Percentiles rank a stretch among this genome's conserved stretches.
Conservation (phyloP, 2,888 invertebrate genomes). For the Spicauda simplicius region DNA sequence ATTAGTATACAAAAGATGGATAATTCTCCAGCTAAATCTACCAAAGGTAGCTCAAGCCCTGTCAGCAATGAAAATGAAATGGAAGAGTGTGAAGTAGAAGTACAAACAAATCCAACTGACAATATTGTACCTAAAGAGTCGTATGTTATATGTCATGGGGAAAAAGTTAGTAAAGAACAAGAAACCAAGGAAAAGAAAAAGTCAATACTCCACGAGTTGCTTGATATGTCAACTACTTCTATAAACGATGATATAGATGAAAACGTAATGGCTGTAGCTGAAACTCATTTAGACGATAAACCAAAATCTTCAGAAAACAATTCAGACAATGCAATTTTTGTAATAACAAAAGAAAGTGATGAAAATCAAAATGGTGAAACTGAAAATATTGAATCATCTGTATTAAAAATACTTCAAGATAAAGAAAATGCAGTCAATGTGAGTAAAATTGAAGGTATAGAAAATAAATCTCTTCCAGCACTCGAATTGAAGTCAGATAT, state of each 20-base stretch:
- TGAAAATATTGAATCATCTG: constrained; percentile 26
- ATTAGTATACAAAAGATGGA: constrained; percentile 7
- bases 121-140: background rate
- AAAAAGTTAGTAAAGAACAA: constrained; percentile 3
- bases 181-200: constrained; percentile 40
- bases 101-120: constrained; percentile 2
- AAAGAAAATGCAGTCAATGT: constrained; percentile 4
- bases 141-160: background rate
- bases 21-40: constrained; percentile 4
- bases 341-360: constrained; percentile 52
- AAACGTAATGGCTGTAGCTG: constrained; percentile 38
- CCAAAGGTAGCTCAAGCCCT: constrained; percentile 12
- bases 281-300: constrained; percentile 37
- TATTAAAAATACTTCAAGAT: background rate
- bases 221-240: constrained; percentile 58
- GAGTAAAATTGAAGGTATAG: background rate
- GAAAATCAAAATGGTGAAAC: constrained; percentile 39
- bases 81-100: background rate
- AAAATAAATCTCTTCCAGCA: constrained; percentile 30
- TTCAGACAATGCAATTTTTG: constrained; percentile 53
- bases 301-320: constrained; percentile 17
- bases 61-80: constrained; percentile 1
- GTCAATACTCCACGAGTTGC: constrained; percentile 55
- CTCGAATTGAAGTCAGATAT: constrained; percentile 44
- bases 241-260: constrained; percentile 44